Base-by-base conservation (phyloP, 2,797 vertebrate species). In the Phoxinus dragarum region DNA sequence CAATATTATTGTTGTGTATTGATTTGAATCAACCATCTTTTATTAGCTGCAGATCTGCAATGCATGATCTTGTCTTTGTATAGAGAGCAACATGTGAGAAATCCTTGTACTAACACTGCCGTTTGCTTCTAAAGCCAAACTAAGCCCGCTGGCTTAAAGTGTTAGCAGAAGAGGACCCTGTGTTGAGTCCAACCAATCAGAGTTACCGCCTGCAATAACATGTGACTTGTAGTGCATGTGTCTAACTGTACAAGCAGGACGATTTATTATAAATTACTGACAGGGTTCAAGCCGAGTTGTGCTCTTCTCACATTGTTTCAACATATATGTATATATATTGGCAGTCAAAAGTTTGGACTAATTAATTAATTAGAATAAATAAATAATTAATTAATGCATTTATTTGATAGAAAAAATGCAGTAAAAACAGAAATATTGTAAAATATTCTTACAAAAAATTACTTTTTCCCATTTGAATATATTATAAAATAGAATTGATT, bases 131-230 rank as follows among this genome's bases (percentile, higher is more conserved):
- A 88, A 89, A 86, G 86, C 86, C 56, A 49, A 56, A 36, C 34
- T 84, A 89, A 89, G 86, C 88, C 68, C 27, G 10, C 34, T 27
- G 88, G 88, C 85, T 91, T 90, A 90, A 89, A 89, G 89, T 84
- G 87, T 89, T 90, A 87, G 74, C 66, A 76, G 68, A 89, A 75
- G 49, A 82, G 67, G 52, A 83, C 86, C 40, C 74, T 56, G 44
- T 71, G 80, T 82, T 6, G 5, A 79, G 16, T 64, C n/a, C 84
- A 86, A 56, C 87, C 86, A 85, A 78, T 84, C 81, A 49, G 77
- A 75, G 74, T 56, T 42, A 59, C 12, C 8, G n/a, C 67, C 74
- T 82, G 83, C 71, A 83, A 85, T 67, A 88, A 81, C 86, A 86
- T 83, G 82, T 85, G 86, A 86, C 76, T 23, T 23, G 75, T 42